These are phyloP conservation scores for Cynopterus brachyotis DNA, from an alignment of 2,113 vertebrate species.

Conservation along the genomic window DNA sequence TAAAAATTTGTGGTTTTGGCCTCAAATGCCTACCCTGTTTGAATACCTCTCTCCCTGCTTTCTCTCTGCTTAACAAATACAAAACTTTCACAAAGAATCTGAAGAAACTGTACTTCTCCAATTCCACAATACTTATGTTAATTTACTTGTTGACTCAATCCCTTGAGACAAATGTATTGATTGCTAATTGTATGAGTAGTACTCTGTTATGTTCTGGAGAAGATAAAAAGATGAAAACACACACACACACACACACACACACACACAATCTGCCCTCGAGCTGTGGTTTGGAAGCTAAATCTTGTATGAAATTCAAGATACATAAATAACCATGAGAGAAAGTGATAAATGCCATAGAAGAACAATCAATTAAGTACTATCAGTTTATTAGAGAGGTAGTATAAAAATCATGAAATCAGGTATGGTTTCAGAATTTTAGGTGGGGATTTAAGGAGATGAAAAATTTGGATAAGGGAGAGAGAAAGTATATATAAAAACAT, in stretches of 20 bases:
- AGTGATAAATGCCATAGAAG: not conserved
- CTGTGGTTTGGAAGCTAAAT: not conserved
- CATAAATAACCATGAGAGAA: constrained; percentile 30
- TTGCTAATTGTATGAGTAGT: not conserved
- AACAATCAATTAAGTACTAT: constrained; percentile 30
- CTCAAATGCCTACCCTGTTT: not conserved
- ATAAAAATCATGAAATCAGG: not conserved
- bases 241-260: not conserved
- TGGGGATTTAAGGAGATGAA: not conserved
- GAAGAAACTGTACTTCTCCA: not conserved
- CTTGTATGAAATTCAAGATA: not conserved
- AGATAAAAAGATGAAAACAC: not conserved
- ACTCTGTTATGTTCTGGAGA: not conserved
- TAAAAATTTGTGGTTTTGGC: not conserved
- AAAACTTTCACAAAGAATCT: not conserved
- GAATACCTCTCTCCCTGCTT: not conserved
- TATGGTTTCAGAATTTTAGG: constrained; percentile 1
- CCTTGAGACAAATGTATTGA: not conserved
- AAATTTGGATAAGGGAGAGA: not conserved
- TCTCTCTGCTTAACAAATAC: not conserved
- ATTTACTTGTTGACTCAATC: constrained; percentile 9
- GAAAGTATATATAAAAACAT: not conserved
- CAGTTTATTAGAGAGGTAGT: not conserved
- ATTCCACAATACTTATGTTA: not conserved
- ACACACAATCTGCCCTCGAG: not conserved